Percentiles rank a stretch among this genome's conserved stretches.
phyloP scores from a whole-genome alignment of 30 jellyfish, hydroid and myxozoan species.

The Chrysaora quinquecirrha region DNA sequence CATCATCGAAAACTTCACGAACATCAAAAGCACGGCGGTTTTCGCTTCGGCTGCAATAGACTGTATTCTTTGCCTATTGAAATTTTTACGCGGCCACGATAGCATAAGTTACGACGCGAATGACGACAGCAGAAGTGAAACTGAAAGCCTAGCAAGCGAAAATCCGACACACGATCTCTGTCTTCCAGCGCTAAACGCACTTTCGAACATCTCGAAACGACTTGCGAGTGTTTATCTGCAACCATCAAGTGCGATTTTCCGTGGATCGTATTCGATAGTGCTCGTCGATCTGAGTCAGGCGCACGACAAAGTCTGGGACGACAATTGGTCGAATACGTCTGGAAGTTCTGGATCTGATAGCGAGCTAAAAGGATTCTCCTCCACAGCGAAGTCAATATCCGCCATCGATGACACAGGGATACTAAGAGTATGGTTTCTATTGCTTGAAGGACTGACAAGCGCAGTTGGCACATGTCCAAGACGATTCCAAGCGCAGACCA shows the following conservation, averaged over 20 bases:
- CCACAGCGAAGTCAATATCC: slow-evolving; percentile 87
- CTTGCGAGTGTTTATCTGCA: slow-evolving; percentile 88
- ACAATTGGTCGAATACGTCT: slow-evolving; percentile 87
- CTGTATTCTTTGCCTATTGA: slow-evolving; percentile 84
- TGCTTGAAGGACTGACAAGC: slow-evolving; percentile 90
- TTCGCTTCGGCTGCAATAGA: slow-evolving; percentile 95
- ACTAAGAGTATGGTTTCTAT: slow-evolving; percentile 95
- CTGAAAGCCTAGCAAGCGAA: slow-evolving; percentile 72
- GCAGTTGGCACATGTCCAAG: slow-evolving; percentile 89
- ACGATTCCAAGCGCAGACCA: slow-evolving; percentile 84
- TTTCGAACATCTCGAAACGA: slow-evolving; percentile 86
- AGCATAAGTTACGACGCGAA: slow-evolving; percentile 22
- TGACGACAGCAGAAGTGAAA: slow-evolving; percentile 86
- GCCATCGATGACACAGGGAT: slow-evolving; percentile 99
- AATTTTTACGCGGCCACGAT: slow-evolving; percentile 80
- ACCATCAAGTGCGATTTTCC: slow-evolving; percentile 90
- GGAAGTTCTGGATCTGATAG: slow-evolving; percentile 86
- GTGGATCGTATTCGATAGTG: slow-evolving; percentile 90
- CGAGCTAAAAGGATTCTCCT: slow-evolving; percentile 57
- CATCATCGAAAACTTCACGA: slow-evolving; percentile 83
- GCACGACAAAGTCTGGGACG: slow-evolving; percentile 94
- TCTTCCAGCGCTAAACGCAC: slow-evolving; percentile 79
- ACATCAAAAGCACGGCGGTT: slow-evolving; percentile 85
- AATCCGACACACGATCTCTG: slow-evolving; percentile 78
- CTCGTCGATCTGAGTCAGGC: slow-evolving; percentile 82